Percentiles rank a stretch among this genome's conserved stretches.
Conservation (phyloP, 2,113 vertebrate species). For the Calypte anna region DNA sequence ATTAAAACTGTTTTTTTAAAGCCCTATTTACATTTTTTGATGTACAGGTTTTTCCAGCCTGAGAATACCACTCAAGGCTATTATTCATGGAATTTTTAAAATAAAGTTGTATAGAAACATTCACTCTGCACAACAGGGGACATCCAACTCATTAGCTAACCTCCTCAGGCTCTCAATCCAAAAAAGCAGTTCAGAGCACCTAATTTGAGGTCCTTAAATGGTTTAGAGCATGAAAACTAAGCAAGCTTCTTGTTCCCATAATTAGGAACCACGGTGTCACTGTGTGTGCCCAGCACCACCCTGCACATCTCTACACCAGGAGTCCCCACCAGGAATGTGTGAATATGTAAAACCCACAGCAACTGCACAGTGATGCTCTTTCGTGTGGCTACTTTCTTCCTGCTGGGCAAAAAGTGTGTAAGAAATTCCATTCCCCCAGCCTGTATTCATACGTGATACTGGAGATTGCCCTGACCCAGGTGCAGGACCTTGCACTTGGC, state of each 20-base stretch:
- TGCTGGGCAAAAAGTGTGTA: background rate
- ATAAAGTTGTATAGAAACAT: background rate
- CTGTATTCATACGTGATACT: background rate
- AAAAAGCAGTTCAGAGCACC: background rate
- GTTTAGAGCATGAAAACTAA: background rate
- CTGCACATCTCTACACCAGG: background rate
- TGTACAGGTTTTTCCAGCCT: background rate
- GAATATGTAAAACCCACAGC: background rate
- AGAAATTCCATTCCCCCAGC: background rate
- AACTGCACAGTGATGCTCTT: background rate
- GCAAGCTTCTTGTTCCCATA: background rate
- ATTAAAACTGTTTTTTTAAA: background rate
- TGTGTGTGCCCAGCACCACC: background rate
- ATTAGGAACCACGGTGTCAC: background rate
- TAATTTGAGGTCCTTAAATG: background rate
- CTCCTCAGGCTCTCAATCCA: background rate
- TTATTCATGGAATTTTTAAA: background rate
- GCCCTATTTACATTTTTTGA: background rate
- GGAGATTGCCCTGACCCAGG: rapidly evolving
- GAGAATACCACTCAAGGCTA: background rate
- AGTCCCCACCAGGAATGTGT: background rate
- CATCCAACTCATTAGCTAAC: background rate
- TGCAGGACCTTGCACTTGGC: background rate
- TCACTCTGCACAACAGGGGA: background rate
- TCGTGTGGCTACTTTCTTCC: background rate